Percentiles rank a stretch among this genome's conserved stretches.
Evolutionary conservation across 1,140 invertebrate species (phyloP).

Genomic region (Plodia interpunctella): DNA sequence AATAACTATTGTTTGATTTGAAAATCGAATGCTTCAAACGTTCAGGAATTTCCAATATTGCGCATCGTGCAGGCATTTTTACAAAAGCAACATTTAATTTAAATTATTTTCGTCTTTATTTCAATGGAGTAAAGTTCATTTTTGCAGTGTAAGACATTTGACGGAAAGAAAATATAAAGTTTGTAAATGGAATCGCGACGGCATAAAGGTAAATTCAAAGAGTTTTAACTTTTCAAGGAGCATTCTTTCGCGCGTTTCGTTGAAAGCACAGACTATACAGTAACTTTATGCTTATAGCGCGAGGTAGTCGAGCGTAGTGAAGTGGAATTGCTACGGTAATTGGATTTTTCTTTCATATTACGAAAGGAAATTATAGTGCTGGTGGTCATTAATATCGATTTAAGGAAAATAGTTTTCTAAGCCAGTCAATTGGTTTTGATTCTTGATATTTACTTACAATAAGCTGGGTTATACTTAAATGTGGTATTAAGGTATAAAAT

Average conservation of each 20-base stretch:
- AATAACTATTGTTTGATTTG: not conserved
- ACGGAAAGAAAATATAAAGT: not conserved
- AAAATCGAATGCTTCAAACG: conserved; percentile 2
- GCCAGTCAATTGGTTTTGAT: no score
- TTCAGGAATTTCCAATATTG: conserved; percentile 4
- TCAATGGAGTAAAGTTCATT: not conserved
- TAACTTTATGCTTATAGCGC: not conserved
- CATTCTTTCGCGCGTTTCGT: not conserved
- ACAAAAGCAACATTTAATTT: not conserved
- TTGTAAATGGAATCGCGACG: not conserved
- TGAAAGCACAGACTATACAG: not conserved
- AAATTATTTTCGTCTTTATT: not conserved
- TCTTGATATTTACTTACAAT: no score
- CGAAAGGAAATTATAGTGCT: not conserved
- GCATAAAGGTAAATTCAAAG: conserved; percentile 1
- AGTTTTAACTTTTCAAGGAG: not conserved
- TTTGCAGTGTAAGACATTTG: not conserved
- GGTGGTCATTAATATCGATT: no score
- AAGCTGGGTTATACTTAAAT: no score
- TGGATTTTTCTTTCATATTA: not conserved
- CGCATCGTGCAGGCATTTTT: not conserved
- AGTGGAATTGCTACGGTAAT: not conserved
- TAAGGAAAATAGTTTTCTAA: no score
- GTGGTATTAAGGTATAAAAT: no score
- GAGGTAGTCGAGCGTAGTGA: not conserved